Conservation (phyloP, 1,140 invertebrate species). For the Macrotrachela quadricornifera region DNA sequence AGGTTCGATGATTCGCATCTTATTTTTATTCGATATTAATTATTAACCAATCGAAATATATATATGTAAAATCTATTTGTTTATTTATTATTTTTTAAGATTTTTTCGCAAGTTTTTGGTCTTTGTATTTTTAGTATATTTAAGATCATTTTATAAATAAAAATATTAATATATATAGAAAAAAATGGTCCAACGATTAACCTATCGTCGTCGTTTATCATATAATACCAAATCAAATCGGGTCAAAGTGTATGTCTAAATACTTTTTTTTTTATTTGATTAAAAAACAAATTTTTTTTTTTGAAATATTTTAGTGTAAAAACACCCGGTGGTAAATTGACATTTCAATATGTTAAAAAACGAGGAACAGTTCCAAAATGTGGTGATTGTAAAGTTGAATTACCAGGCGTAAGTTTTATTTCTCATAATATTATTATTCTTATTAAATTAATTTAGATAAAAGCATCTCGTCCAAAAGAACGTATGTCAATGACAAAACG, state of each 20-base stretch:
- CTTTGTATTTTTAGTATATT: no score
- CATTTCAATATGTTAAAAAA: slow-evolving; percentile 92
- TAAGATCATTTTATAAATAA: no score
- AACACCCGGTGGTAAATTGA: slow-evolving; percentile 78
- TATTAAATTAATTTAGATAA: background rate
- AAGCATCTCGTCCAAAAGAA: slow-evolving; percentile 55
- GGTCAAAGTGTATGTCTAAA: slow-evolving; percentile 45
- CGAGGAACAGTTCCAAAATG: slow-evolving; percentile 79
- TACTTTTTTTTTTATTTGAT: no score
- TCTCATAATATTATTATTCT: no score
- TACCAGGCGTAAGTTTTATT: slow-evolving; percentile 49
- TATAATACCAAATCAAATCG: slow-evolving; percentile 94
- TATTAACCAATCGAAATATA: no score
- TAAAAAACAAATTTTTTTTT: no score
- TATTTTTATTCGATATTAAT: no score
- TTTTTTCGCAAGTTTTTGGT: no score
- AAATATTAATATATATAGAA: no score
- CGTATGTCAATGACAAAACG: slow-evolving; percentile 67
- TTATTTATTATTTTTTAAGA: no score
- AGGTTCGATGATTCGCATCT: no score
- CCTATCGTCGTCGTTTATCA: slow-evolving; percentile 73
- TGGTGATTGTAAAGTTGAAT: slow-evolving; percentile 73
- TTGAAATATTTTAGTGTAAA: slow-evolving; percentile 33
- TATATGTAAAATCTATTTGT: no score
- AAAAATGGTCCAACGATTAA: slow-evolving; percentile 77